Percentiles rank a stretch among this genome's conserved stretches.
phyloP scores from a whole-genome alignment of 2,113 vertebrate genomes.

The Psophia crepitans region DNA sequence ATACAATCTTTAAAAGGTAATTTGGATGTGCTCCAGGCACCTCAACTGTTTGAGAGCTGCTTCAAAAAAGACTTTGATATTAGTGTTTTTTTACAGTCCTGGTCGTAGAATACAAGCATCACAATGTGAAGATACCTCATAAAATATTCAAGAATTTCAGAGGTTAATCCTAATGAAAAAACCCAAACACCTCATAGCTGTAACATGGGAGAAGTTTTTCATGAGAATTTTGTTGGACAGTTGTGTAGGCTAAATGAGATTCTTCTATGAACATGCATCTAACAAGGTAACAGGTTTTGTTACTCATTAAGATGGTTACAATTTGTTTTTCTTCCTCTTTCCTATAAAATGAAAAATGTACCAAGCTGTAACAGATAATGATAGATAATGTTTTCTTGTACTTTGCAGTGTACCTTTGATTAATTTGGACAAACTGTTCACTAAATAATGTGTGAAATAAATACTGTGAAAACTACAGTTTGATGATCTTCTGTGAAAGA shows the following conservation, averaged over 20 bases:
- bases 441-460: neutral
- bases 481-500: neutral
- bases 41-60: neutral
- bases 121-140: neutral
- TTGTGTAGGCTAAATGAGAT: neutral
- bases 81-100: neutral
- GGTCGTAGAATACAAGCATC: neutral
- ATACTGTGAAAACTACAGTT: neutral
- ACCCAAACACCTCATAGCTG: accelerated
- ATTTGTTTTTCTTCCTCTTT: neutral
- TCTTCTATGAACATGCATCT: neutral
- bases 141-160: neutral
- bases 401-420: neutral
- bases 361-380: neutral
- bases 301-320: neutral
- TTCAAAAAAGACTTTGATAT: neutral
- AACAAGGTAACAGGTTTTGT: neutral
- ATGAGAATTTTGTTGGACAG: neutral
- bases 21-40: neutral
- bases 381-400: neutral
- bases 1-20: neutral
- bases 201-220: neutral
- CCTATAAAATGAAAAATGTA: neutral
- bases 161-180: neutral
- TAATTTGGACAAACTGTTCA: neutral